These are phyloP conservation scores for Drosophila kikkawai DNA, from an alignment of 1,140 invertebrate genomes.

Conservation along the genomic window DNA sequence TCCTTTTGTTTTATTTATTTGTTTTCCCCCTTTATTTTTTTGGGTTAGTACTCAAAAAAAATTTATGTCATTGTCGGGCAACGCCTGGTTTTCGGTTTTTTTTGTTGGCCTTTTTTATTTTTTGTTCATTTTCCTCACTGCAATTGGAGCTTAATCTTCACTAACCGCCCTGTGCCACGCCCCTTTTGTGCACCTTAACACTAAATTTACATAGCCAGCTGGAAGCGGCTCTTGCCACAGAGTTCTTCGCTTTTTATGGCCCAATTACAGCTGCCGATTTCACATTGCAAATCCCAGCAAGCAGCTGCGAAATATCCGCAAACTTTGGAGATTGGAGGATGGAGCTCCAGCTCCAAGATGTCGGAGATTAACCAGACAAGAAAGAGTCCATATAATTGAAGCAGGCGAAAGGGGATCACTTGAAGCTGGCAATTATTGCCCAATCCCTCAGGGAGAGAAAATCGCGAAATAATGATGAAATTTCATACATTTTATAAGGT, in stretches of 20 bases:
- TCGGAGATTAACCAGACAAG: constrained; percentile 26
- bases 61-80: constrained; percentile 60
- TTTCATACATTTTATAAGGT: constrained; percentile 21
- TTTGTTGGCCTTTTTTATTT: constrained; percentile 4
- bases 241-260: constrained; percentile 45
- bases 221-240: constrained; percentile 7
- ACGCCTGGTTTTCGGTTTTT: constrained; percentile 36
- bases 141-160: constrained; percentile 58
- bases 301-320: constrained; percentile 36
- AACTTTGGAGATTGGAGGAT: background rate
- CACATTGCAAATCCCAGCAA: constrained; percentile 42
- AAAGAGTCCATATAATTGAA: constrained; percentile 31
- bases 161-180: constrained; percentile 49
- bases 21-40: constrained; percentile 31
- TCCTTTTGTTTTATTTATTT: constrained; percentile 74
- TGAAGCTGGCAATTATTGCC: constrained; percentile 23
- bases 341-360: constrained; percentile 22
- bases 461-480: constrained; percentile 18
- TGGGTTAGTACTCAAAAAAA: constrained; percentile 32
- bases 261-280: constrained; percentile 57
- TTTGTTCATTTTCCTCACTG: constrained; percentile 49
- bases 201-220: constrained; percentile 61
- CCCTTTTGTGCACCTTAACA: constrained; percentile 78
- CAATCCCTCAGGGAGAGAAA: constrained; percentile 14
- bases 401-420: constrained; percentile 38